Evolutionary conservation across 2,113 vertebrate species (phyloP).

Genomic region (Orthonyx spaldingii): DNA sequence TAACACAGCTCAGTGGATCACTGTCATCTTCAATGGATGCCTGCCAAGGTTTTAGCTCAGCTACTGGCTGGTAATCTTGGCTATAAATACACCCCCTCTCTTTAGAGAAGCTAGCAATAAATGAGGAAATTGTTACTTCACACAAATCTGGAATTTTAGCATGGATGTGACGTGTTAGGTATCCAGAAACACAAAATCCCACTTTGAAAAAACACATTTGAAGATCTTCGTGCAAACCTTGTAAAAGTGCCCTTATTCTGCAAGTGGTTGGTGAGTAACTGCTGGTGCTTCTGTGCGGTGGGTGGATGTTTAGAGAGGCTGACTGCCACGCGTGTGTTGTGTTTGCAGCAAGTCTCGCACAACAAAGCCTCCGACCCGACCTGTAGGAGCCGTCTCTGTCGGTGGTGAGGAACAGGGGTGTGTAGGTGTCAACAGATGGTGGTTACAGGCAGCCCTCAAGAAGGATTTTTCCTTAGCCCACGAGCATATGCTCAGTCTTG

Average conservation of each 20-base stretch:
- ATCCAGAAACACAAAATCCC: background rate
- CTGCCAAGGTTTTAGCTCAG: constrained; percentile 4
- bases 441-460: background rate
- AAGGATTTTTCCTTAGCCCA: background rate
- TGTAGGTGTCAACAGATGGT: constrained; percentile 1
- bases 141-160: background rate
- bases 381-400: background rate
- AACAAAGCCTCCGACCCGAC: background rate
- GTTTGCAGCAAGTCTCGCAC: background rate
- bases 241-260: background rate
- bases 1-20: background rate
- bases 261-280: background rate
- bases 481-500: background rate
- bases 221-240: background rate
- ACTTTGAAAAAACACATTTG: background rate
- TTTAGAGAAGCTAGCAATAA: background rate
- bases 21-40: background rate
- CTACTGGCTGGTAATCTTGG: background rate
- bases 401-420: background rate
- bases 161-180: background rate
- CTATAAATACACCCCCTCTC: background rate
- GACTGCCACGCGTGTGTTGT: background rate
- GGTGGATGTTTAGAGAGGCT: background rate
- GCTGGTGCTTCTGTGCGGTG: background rate
- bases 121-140: background rate